Base-by-base conservation (phyloP, 2,113 vertebrate species). In the Regulus satrapa region DNA sequence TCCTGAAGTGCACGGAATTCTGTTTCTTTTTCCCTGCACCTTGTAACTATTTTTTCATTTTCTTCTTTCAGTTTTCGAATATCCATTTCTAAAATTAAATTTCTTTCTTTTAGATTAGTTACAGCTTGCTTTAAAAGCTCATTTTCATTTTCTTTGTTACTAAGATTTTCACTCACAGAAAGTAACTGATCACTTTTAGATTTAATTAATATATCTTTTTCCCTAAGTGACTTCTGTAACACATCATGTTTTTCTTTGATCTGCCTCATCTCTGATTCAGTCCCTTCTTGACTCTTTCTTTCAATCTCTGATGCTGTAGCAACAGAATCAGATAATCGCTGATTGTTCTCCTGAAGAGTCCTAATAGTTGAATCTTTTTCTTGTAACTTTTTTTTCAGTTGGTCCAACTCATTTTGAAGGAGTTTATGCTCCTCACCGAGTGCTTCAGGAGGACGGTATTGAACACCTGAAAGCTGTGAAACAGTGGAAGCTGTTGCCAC, bases 161-260 rank as follows among this genome's bases (percentile, higher is more conserved):
- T 98, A 45, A 99, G 98, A 23, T 97, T 97, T 96, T 99, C 99
- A 49, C 97, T 98, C 63, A 99, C 97, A 19, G 99, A 98, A 75
- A 94, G 88, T 25, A 99, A 97, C 48, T 99, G 98, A 94, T 99
- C 99, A 21, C 99, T 98, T 97, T 99, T 99, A 89, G 98, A 98
- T 98, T 99, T 99, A 97, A 99, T 99, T 77, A 99, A 96, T 72
- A 99, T 97, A 95, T 99, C 99, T 94, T 99, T 99, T 92, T 99
- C 99, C 88, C 98, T 98, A 46, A 99, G 98, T 0, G 98, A 98
- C 45, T 98, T 98, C 90, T 99, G 99, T n/a, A 99, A 95, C 26
- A 98, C 86, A 28, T 99, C 99, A 11, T 98, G 97, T 76, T 98
- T 98, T 73, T 98, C 99, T 80, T 94, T 98, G 12, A 98, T 95